Conservation (phyloP, 2,888 invertebrate genomes). For the Ennomos quercinarius region DNA sequence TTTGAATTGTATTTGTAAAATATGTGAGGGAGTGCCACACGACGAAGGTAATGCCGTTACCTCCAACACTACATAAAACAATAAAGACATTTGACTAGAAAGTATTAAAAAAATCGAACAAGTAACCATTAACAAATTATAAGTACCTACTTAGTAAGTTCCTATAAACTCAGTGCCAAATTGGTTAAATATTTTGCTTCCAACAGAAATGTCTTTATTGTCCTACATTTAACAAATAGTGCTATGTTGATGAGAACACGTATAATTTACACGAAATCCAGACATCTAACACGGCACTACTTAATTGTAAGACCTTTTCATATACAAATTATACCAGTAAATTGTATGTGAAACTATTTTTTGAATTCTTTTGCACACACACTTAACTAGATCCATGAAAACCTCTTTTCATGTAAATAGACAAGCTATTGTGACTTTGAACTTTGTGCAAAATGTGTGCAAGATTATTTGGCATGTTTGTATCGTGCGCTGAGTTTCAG, state of each 20-base stretch:
- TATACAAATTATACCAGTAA: slow-evolving; percentile 70
- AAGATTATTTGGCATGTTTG: slow-evolving; percentile 67
- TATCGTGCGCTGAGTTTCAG: slow-evolving; percentile 79
- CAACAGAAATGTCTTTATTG: slow-evolving; percentile 62
- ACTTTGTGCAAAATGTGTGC: slow-evolving; percentile 49
- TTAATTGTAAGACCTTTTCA: slow-evolving; percentile 63
- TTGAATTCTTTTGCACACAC: slow-evolving; percentile 71
- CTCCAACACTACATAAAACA: slow-evolving; percentile 75
- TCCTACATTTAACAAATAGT: slow-evolving; percentile 54
- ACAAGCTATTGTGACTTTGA: too few relatives aligned
- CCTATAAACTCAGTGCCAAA: too few relatives aligned
- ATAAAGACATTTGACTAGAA: slow-evolving; percentile 60
- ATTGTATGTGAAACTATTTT: slow-evolving; percentile 64
- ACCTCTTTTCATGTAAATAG: too few relatives aligned
- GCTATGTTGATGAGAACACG: slow-evolving; percentile 60
- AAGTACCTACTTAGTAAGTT: too few relatives aligned
- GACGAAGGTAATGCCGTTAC: slow-evolving; percentile 81
- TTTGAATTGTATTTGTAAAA: slow-evolving; percentile 84
- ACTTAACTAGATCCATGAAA: background rate
- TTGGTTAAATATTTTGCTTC: too few relatives aligned
- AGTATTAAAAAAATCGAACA: slow-evolving; percentile 8
- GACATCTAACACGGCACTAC: slow-evolving; percentile 64
- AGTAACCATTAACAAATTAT: slow-evolving; percentile 10
- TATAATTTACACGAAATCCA: slow-evolving; percentile 34
- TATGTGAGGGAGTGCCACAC: slow-evolving; percentile 81